Base-by-base conservation (phyloP, 1,140 invertebrate genomes). In the Adelges cooleyi region DNA sequence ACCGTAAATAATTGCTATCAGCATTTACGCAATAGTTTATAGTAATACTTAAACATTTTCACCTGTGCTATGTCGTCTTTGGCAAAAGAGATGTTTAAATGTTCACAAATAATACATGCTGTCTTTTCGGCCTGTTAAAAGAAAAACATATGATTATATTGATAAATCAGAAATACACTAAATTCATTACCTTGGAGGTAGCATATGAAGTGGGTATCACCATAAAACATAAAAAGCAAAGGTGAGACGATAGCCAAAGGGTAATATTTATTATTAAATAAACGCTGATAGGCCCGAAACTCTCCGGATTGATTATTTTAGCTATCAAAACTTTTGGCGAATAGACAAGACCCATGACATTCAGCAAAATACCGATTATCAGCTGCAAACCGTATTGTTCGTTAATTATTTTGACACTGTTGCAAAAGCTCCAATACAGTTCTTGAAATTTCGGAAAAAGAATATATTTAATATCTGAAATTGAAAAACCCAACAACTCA, bases 241-340 rank as follows among this genome's bases (percentile, higher is more conserved):
- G 36, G 15, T 69, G 67, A 2, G 68, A 68, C n/a, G 66, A 20
- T 3, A 68, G 65, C 68, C 68, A 69, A 13, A 65, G 11, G 11
- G 67, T 42, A 42, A 68, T 67, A 9, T 68, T 36, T 9, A 68
- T 2, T 17, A 69, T 54, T 42, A 69, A 69, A 25, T 62, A 59
- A 25, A 68, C 59, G 27, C 68, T 53, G 8, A 46, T 59, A 27
- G 52, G 59, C 22, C 67, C 67, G 36, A 68, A 69, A 13, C 54
- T 50, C 11, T 49, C 65, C n/a, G 68, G 68, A n/a, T 68, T 68
- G 44, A 69, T 62, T 48, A 69, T 49, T 54, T 68, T 50, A 15
- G 68, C 33, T 4, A 69, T 56, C 23, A 69, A 67, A 18, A 68
- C 68, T 65, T 69, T 68, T 2, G 68, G 68, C 15, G 68, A 66